These are phyloP conservation scores for Dusona sp. DNA, from an alignment of 2,888 invertebrate species.

Conservation along the genomic window DNA sequence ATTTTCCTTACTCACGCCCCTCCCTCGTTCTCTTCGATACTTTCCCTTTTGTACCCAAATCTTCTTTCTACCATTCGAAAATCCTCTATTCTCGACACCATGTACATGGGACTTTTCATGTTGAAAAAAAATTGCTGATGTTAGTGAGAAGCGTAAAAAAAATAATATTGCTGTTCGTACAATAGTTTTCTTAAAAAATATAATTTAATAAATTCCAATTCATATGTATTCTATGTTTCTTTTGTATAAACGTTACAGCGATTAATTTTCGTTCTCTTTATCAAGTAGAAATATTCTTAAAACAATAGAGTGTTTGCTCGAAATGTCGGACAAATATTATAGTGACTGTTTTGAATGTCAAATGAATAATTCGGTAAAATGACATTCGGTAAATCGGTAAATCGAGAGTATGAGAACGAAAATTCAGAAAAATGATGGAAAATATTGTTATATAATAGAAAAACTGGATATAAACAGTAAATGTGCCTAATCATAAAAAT, in stretches of 20 bases:
- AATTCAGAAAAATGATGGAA: neutral
- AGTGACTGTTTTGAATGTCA: neutral
- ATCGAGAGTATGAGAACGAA: neutral
- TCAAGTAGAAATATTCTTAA: neutral
- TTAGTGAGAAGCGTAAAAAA: neutral
- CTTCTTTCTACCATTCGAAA: conserved; percentile 64
- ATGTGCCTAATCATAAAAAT: conserved; percentile 6
- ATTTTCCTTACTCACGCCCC: conserved; percentile 63
- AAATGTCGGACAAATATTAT: neutral
- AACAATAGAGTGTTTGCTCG: neutral
- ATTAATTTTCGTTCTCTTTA: neutral
- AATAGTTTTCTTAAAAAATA: neutral
- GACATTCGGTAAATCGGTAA: too few species aligned
- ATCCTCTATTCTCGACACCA: neutral
- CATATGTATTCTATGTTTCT: neutral
- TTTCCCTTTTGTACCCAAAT: conserved; percentile 72
- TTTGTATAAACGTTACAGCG: neutral
- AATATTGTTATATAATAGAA: neutral
- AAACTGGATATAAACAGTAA: conserved; percentile 8
- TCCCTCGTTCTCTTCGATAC: conserved; percentile 50
- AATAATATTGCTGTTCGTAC: neutral
- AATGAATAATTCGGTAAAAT: too few species aligned
- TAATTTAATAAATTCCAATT: neutral
- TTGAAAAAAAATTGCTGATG: neutral
- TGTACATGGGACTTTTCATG: neutral